A percentile compares a stretch with the other conserved stretches of the same genome.
Evolutionary conservation across 2,113 vertebrate genomes (phyloP).

Genomic region (Cyanoramphus novaezelandiae): DNA sequence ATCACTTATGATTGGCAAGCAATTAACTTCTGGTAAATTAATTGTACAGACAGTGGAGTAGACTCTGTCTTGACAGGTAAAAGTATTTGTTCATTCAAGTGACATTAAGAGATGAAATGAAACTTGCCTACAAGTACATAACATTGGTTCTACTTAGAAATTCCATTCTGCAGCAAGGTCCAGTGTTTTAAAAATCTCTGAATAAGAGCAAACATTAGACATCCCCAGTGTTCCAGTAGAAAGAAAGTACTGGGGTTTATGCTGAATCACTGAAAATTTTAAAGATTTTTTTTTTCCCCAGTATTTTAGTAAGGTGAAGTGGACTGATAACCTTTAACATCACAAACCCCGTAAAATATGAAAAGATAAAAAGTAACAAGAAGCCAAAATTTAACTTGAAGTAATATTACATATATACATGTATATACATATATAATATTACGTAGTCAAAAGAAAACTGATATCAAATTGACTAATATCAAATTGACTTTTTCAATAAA

Average conservation of each 20-base stretch:
- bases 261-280: neutral
- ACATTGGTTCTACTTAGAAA: neutral
- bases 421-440: neutral
- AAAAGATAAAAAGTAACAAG: neutral
- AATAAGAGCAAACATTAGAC: neutral
- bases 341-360: neutral
- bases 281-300: neutral
- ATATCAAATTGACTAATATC: neutral
- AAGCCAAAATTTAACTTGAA: neutral
- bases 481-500: neutral
- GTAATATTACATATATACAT: neutral
- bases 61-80: neutral
- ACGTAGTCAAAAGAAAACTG: neutral
- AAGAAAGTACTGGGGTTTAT: neutral
- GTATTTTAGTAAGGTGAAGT: neutral
- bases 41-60: neutral
- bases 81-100: neutral
- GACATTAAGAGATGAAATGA: neutral
- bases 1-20: neutral
- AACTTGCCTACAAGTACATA: neutral
- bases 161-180: neutral
- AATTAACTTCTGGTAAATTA: constrained; percentile 2
- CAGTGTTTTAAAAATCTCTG: neutral
- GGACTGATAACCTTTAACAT: neutral
- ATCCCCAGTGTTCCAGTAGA: neutral